Conservation (phyloP, 1,140 invertebrate species). For the Acromyrmex charruanus region DNA sequence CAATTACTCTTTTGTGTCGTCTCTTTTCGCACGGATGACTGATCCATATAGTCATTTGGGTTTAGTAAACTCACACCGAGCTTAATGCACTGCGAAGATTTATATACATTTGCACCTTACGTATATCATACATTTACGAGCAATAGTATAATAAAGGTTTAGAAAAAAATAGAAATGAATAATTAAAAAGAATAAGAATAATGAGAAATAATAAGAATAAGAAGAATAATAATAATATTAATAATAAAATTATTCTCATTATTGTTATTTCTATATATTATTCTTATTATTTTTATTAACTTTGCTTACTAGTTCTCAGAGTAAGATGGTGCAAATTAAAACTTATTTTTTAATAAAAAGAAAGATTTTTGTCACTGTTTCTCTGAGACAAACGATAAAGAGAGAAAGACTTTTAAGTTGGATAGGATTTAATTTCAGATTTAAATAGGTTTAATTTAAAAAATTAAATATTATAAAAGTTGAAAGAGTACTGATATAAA, state of each 20-base stretch:
- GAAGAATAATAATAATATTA: too few relatives aligned
- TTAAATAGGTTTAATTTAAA: background rate
- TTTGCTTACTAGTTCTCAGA: too few relatives aligned
- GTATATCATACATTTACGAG: background rate
- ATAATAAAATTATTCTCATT: too few relatives aligned
- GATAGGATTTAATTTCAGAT: background rate
- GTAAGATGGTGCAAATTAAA: background rate
- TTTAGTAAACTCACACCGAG: background rate
- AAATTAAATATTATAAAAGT: background rate
- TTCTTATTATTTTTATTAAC: too few relatives aligned
- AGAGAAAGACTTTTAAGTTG: background rate
- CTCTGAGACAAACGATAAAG: background rate
- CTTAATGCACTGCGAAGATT: background rate
- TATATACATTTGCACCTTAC: background rate
- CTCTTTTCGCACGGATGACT: background rate
- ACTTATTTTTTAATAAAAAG: background rate
- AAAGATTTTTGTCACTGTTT: background rate
- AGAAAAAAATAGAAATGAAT: background rate
- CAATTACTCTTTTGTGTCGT: constrained; percentile 5
- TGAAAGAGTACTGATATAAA: background rate
- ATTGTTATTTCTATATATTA: too few relatives aligned
- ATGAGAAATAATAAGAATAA: background rate
- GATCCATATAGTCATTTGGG: constrained; percentile 7
- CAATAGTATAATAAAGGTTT: background rate
- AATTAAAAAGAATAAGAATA: background rate